These are phyloP conservation scores for Chrysocyon brachyurus DNA, from an alignment of 2,797 vertebrate genomes.

Conservation along the genomic window DNA sequence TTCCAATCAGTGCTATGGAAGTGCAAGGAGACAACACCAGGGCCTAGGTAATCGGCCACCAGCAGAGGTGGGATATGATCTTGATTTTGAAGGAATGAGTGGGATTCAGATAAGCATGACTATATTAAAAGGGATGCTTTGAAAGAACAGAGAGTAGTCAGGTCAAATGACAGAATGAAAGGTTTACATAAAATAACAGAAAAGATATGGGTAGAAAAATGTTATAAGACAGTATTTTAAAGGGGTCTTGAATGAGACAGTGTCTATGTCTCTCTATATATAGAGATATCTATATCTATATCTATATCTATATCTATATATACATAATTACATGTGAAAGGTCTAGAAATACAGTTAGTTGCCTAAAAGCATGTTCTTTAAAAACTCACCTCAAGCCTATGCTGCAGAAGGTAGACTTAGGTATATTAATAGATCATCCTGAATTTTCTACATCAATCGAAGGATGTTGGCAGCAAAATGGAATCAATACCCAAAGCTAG, in stretches of 20 bases:
- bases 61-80: neutral
- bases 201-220: neutral
- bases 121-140: neutral
- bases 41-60: neutral
- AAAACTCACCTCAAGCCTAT: slow-evolving; percentile 64
- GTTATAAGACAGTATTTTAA: slow-evolving; percentile 37
- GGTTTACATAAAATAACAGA: neutral
- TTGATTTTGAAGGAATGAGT: neutral
- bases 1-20: neutral
- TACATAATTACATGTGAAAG: slow-evolving; percentile 17
- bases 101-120: neutral
- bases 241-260: neutral
- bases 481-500: slow-evolving; percentile 80
- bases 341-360: slow-evolving; percentile 49
- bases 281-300: too few species aligned
- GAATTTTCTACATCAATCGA: slow-evolving; percentile 77
- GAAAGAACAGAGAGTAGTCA: neutral
- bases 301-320: too few species aligned
- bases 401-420: slow-evolving; percentile 55
- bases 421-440: slow-evolving; percentile 78
- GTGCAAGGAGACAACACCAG: neutral
- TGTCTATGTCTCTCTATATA: neutral
- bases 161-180: neutral
- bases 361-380: slow-evolving; percentile 54
- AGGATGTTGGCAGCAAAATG: slow-evolving; percentile 75